These are phyloP conservation scores for Ferdinandea cuprea DNA, from an alignment of 2,888 invertebrate species.

Conservation along the genomic window DNA sequence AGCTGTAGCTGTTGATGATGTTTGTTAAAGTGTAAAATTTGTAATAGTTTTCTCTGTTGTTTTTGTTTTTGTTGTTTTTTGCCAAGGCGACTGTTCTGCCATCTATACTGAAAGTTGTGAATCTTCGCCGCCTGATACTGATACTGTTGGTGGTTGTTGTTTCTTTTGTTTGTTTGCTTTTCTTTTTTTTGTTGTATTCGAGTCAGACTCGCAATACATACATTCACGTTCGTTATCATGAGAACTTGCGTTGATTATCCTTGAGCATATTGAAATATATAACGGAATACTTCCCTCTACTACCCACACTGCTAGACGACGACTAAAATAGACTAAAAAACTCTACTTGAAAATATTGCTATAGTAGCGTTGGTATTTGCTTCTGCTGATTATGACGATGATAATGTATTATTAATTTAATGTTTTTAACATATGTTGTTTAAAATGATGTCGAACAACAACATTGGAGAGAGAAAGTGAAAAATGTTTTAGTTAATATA, in stretches of 20 bases:
- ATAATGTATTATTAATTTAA: neutral
- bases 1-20: conserved; percentile 83
- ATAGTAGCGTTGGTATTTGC: conserved; percentile 18
- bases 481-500: too few species aligned
- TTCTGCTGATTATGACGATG: neutral
- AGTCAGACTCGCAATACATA: conserved; percentile 69
- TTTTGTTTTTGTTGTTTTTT: conserved; percentile 3
- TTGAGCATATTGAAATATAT: conserved; percentile 57
- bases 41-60: neutral
- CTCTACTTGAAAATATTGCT: conserved; percentile 64
- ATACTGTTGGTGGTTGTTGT: neutral
- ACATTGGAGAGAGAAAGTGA: neutral
- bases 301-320: neutral
- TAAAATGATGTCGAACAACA: neutral
- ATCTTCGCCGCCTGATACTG: neutral
- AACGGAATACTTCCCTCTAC: conserved; percentile 1
- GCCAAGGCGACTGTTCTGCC: conserved; percentile 28
- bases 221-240: conserved; percentile 66
- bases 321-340: conserved; percentile 8
- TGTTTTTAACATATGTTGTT: neutral
- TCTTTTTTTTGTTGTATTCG: conserved; percentile 48
- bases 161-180: neutral
- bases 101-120: conserved; percentile 27
- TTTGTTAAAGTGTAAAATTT: conserved; percentile 36
- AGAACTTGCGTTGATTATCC: conserved; percentile 56